Evolutionary conservation across 2,888 invertebrate genomes (phyloP).

Genomic region (Polyommatus iphigenia): DNA sequence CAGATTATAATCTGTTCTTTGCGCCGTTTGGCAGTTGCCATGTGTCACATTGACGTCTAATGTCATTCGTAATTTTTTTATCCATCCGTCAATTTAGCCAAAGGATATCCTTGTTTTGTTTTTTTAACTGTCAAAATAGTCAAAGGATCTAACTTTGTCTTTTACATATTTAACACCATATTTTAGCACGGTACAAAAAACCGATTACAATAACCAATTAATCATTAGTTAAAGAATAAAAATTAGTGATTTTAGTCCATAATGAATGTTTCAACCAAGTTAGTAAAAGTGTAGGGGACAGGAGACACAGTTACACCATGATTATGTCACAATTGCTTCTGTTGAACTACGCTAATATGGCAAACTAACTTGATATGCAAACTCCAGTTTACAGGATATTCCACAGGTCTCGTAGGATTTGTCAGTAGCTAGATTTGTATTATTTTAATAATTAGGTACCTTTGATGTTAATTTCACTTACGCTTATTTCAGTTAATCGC

Average conservation of each 20-base stretch:
- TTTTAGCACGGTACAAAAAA: slow-evolving; percentile 2
- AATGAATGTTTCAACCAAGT: slow-evolving; percentile 4
- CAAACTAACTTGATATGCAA: slow-evolving; percentile 74
- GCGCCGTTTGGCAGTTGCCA: slow-evolving; percentile 32
- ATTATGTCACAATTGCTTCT: slow-evolving; percentile 73
- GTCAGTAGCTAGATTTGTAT: background rate
- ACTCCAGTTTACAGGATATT: slow-evolving; percentile 40
- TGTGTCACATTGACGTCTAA: slow-evolving; percentile 29
- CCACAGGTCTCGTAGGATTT: slow-evolving; percentile 15
- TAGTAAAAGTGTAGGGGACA: slow-evolving; percentile 14
- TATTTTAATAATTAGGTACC: background rate
- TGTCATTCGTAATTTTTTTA: background rate
- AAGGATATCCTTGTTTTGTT: background rate
- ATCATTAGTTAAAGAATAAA: background rate
- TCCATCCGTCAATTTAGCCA: background rate
- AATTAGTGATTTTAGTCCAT: background rate
- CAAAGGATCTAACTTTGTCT: background rate
- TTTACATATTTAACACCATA: background rate
- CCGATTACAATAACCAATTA: slow-evolving; percentile 17
- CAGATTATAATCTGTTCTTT: slow-evolving; percentile 34
- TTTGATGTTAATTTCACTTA: background rate
- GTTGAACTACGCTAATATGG: slow-evolving; percentile 72
- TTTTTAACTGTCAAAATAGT: too few species aligned
- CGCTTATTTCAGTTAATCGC: too few species aligned
- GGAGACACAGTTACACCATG: slow-evolving; percentile 56